Evolutionary conservation across 2,113 vertebrate genomes (phyloP), one percentile per base, ranked within the genome.

Genomic region (Gavia stellata): DNA sequence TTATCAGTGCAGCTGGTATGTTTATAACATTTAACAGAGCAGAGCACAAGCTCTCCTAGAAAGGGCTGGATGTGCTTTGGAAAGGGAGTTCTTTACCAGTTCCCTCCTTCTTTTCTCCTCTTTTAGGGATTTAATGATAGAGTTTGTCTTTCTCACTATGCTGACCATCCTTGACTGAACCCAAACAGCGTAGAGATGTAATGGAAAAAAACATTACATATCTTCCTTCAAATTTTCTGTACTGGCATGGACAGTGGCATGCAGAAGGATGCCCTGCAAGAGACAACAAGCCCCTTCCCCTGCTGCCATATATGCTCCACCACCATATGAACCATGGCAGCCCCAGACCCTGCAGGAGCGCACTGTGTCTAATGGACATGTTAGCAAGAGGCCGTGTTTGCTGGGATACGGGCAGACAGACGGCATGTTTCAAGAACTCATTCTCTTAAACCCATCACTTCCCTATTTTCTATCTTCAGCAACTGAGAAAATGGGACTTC

Each of bases 401-500:
- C 91, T 20, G 66, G 44, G 31, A 44, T 53, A 20, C 0, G 5
- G 65, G 91, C 87, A 90, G 92, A 65, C 94, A 96, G 95, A 91
- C 45, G 47, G 95, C 31, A 7, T 2, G 77, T 82, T 90, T 49
- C 81, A 4, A 12, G 63, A 90, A 21, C 3, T 1, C 17, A 3
- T 53, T 88, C 90, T 50, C 86, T 71, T 94, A 93, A 94, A 96
- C 83, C 71, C 91, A 88, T 88, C 49, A 0, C 74, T 94, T 93
- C 61, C 67, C 81, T 58, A 61, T 96, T 94, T 59, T 82, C 81
- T 68, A 93, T 94, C 78, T 83, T 92, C 79, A 63, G 72, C 94
- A 92, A 28, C 74, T 86, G 34, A 74, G 86, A 94, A 94, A 95
- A 86, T 80, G 86, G 67, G 94, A 96, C 73, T 91, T 94, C 71